Percentiles rank a stretch among this genome's conserved stretches.
Evolutionary conservation across 2,113 vertebrate genomes (phyloP).

Genomic region (Calcarius ornatus): DNA sequence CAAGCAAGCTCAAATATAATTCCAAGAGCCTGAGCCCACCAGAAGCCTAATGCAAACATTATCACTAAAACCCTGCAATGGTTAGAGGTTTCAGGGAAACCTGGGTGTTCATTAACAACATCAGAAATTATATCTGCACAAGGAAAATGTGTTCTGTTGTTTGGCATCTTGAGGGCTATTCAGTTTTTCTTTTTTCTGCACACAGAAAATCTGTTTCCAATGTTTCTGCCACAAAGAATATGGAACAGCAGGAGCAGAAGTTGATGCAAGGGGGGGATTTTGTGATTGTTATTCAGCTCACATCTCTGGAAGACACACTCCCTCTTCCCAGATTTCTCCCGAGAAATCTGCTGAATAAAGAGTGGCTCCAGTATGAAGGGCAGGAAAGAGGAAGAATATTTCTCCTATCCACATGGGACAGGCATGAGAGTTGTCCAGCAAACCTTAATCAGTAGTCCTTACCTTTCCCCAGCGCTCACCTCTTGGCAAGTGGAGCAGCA

Average conservation of each 20-base stretch:
- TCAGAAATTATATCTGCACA: background rate
- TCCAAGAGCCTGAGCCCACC: slow-evolving; percentile 37
- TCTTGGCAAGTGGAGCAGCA: background rate
- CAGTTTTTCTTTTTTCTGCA: background rate
- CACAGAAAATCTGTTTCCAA: slow-evolving; percentile 67
- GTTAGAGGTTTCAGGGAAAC: background rate
- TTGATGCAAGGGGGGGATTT: background rate
- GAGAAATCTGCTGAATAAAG: slow-evolving; percentile 62
- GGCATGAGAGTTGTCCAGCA: background rate
- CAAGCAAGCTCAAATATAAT: slow-evolving; percentile 21
- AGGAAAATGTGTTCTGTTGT: background rate
- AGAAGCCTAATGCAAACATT: slow-evolving; percentile 56
- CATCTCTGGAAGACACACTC: slow-evolving; percentile 30
- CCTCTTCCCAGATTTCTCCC: slow-evolving; percentile 52
- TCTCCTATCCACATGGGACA: background rate
- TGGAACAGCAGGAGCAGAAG: slow-evolving; percentile 35
- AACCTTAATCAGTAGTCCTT: background rate
- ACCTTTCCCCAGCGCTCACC: background rate
- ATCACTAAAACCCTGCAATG: background rate
- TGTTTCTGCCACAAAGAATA: slow-evolving; percentile 47
- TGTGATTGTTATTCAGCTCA: slow-evolving; percentile 61
- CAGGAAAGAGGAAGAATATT: slow-evolving; percentile 11
- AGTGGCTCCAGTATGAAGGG: background rate
- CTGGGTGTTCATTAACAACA: background rate
- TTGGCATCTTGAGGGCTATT: background rate